A percentile compares a stretch with the other conserved stretches of the same genome.
phyloP scores from a whole-genome alignment of 1,140 invertebrate genomes.

The Panagrolaimus sp. region DNA sequence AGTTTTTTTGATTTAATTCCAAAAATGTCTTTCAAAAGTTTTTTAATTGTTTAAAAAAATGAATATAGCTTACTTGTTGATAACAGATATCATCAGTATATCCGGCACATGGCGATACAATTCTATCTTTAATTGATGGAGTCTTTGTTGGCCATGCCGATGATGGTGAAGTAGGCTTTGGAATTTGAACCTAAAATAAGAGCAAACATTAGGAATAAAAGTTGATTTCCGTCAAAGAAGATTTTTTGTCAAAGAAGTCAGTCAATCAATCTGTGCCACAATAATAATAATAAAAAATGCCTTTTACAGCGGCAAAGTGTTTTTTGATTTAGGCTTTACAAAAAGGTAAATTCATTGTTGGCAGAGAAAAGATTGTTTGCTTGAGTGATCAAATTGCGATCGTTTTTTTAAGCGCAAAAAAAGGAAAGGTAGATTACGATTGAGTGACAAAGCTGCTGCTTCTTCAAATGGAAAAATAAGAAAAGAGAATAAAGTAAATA shows the following conservation, averaged over 20 bases:
- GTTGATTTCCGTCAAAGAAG: background rate
- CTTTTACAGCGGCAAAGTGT: too few species aligned
- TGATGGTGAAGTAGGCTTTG: background rate
- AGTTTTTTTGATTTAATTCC: too few species aligned
- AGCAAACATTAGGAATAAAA: background rate
- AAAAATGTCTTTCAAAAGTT: too few species aligned
- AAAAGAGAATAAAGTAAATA: background rate
- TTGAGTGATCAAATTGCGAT: background rate
- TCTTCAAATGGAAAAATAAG: background rate
- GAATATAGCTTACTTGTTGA: conserved; percentile 40
- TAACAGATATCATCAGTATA: conserved; percentile 57
- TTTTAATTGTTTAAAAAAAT: too few species aligned
- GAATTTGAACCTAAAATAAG: conserved; percentile 11
- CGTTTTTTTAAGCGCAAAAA: background rate
- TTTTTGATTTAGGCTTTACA: too few species aligned
- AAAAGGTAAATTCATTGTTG: too few species aligned
- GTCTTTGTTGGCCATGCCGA: conserved; percentile 4
- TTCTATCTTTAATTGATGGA: background rate
- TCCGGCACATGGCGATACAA: conserved; percentile 48
- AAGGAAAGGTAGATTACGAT: background rate
- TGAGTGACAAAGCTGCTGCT: too few species aligned
- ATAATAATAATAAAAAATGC: too few species aligned
- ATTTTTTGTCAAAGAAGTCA: background rate
- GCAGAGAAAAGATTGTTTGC: background rate
- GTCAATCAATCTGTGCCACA: background rate